Evolutionary conservation across 2,113 vertebrate species (phyloP).

Genomic region (Cisticola juncidis): DNA sequence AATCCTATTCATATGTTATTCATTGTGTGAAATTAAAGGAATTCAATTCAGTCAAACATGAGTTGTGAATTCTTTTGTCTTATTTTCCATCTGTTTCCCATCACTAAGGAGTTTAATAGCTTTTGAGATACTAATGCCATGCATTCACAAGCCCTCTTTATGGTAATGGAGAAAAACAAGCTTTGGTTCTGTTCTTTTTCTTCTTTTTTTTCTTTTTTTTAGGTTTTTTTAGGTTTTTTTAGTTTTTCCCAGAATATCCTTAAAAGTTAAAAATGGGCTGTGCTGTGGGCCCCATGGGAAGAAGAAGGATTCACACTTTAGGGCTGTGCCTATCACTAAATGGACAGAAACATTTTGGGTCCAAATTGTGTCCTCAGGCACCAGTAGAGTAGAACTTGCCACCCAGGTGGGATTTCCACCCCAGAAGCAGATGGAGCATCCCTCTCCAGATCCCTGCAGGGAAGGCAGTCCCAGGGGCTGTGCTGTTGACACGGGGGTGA

Average conservation of each 20-base stretch:
- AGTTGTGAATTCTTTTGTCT: constrained; percentile 84
- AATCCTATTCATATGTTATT: constrained; percentile 99
- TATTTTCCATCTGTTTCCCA: constrained; percentile 82
- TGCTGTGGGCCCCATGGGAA: background rate
- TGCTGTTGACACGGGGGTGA: background rate
- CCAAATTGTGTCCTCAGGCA: background rate
- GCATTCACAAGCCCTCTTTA: constrained; percentile 68
- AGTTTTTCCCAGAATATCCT: background rate
- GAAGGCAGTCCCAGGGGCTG: background rate
- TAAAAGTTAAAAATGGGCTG: constrained; percentile 16
- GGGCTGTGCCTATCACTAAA: background rate
- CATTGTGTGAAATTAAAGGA: constrained; percentile 99
- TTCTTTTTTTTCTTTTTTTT: background rate
- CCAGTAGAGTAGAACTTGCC: rapidly evolving
- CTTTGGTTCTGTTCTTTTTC: constrained; percentile 19
- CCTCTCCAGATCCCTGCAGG: background rate
- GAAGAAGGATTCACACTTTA: background rate
- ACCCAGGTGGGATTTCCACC: background rate
- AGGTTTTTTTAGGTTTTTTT: no score
- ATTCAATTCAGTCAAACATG: constrained; percentile 83
- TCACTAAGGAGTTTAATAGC: constrained; percentile 74
- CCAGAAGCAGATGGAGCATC: background rate
- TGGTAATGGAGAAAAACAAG: constrained; percentile 73
- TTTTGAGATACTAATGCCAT: constrained; percentile 69
- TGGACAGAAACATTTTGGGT: background rate